Evolutionary conservation across 1,140 invertebrate species (phyloP), one percentile per base, ranked within the genome.

Genomic region (Potamilus streckersoni): DNA sequence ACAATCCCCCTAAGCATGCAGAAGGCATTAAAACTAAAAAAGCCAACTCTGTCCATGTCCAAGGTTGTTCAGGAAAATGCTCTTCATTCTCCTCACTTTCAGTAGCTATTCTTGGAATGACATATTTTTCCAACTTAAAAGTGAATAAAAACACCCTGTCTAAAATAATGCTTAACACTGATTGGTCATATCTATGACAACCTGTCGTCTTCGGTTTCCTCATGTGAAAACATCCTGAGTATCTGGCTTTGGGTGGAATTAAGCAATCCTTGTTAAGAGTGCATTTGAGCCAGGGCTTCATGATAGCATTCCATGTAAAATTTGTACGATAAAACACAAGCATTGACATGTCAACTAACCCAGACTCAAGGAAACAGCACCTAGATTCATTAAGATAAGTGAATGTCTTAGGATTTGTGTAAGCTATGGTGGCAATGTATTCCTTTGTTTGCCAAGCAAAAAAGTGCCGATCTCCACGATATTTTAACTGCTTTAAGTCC

Each of bases 241-340:
- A 80, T 20, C 73, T 61, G 27, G 84, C 76, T 63, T 79, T 80
- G 19, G 76, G 63, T 0, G 86, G 86, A 23, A 84, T 64, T n/a
- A 87, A 82, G 59, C 86, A 87, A 17, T 84, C 74, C 19, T 67
- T 68, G 56, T 80, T 85, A 1, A 87, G 76, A 12, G 82, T 82
- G 80, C 86, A 87, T 58, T 81, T 83, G 23, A 87, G 65, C 86
- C 83, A 86, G 23, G 86, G 86, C 69, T 83, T 86, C 84, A 87
- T 84, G 0, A 87, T 67, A 23, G 69, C 67, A 27, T 58, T 55
- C 86, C 84, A 87, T 3, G 82, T 84, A 2, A 55, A 31, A 55
- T 84, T 84, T 31, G 83, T 84, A 61, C 82, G 73, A 70, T 86
- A 86, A 19, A 87, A 76, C 17, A 84, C 84, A 70, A 87, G 80